These are phyloP conservation scores for Sisyra nigra DNA, from an alignment of 2,888 invertebrate species.

Conservation along the genomic window DNA sequence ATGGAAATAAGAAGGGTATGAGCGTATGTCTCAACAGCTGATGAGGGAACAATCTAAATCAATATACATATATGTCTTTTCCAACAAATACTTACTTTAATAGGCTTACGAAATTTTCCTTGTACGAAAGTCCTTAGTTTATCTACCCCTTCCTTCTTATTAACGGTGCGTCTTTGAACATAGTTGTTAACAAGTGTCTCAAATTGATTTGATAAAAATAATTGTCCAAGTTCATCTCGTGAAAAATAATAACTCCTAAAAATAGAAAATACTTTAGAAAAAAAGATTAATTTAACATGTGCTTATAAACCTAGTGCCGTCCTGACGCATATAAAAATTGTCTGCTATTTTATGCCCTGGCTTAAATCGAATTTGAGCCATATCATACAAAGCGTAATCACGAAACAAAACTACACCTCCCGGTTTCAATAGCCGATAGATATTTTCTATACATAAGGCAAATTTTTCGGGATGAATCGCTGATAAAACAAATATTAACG, in stretches of 20 bases:
- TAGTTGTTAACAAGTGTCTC: constrained; percentile 52
- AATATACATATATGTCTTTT: too few species aligned
- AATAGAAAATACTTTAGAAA: constrained; percentile 12
- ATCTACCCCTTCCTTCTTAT: constrained; percentile 80
- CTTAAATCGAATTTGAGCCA: constrained; percentile 89
- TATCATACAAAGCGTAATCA: constrained; percentile 90
- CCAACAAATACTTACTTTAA: neutral
- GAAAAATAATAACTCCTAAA: constrained; percentile 68
- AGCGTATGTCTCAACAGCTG: too few species aligned
- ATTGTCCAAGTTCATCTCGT: constrained; percentile 42
- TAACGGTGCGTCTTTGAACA: constrained; percentile 76
- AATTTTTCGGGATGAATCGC: constrained; percentile 84
- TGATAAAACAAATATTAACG: constrained; percentile 89
- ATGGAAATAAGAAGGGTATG: too few species aligned
- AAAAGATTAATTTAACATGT: neutral
- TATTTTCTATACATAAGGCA: constrained; percentile 39
- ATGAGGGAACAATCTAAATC: too few species aligned
- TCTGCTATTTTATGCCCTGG: constrained; percentile 84
- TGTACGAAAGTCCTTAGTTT: constrained; percentile 89
- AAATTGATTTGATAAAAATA: constrained; percentile 59
- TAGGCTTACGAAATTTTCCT: constrained; percentile 55
- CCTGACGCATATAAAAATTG: constrained; percentile 90
- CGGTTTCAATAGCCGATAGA: constrained; percentile 46
- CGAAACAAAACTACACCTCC: constrained; percentile 75
- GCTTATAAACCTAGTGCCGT: constrained; percentile 65